phyloP scores from a whole-genome alignment of 2,888 invertebrate species.

The Latrodectus elegans region DNA sequence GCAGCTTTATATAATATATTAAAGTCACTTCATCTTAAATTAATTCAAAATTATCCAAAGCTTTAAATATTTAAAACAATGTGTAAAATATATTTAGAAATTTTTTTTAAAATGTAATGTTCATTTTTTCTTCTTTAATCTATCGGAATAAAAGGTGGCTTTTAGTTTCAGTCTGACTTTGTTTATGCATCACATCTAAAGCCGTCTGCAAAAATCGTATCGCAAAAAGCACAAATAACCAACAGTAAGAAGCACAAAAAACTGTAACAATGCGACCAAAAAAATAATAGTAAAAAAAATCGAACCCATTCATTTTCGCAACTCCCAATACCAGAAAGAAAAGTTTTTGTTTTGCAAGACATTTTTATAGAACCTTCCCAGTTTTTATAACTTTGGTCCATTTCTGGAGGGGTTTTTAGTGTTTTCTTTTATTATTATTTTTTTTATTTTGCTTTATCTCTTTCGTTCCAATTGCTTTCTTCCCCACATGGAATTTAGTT shows the following conservation, averaged over 20 bases:
- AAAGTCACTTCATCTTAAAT: too few species aligned
- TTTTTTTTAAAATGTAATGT: too few species aligned
- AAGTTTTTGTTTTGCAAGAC: constrained; percentile 65
- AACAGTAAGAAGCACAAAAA: constrained; percentile 26
- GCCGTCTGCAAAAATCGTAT: constrained; percentile 22
- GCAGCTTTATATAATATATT: too few species aligned
- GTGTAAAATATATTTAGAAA: too few species aligned
- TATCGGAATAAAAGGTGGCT: constrained; percentile 22
- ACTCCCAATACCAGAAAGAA: constrained; percentile 4
- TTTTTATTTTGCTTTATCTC: constrained; percentile 45
- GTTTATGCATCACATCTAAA: constrained; percentile 35
- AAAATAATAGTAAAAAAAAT: constrained; percentile 21
- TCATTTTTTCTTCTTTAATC: too few species aligned
- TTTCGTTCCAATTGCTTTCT: constrained; percentile 59
- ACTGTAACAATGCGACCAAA: neutral
- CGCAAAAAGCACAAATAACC: constrained; percentile 36
- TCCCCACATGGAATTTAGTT: constrained; percentile 53
- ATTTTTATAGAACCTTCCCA: constrained; percentile 64
- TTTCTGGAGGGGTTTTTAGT: constrained; percentile 63
- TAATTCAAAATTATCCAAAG: too few species aligned
- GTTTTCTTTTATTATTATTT: constrained; percentile 26
- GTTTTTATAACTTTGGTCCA: constrained; percentile 68
- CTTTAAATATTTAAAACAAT: too few species aligned
- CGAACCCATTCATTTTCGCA: constrained; percentile 60
- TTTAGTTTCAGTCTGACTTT: constrained; percentile 48